Base-by-base conservation (phyloP, 2,888 invertebrate genomes). In the Cryptops parisi region DNA sequence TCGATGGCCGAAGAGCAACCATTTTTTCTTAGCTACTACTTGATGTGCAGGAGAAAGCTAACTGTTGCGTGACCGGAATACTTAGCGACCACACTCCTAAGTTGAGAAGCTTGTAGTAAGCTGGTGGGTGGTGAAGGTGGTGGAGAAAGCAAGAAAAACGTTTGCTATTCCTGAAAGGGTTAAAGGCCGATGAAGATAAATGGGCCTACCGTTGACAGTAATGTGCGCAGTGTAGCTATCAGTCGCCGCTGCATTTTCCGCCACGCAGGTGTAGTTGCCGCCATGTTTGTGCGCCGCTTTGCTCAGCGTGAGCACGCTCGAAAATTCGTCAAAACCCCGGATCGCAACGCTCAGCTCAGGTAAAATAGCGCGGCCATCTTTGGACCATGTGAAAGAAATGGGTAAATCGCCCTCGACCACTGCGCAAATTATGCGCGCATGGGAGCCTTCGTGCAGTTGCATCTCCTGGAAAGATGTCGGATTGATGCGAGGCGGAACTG, bases 401-500 rank as follows among this genome's bases (percentile, higher is more conserved):
- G 70, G 70, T 43, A 65, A 60, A 58, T 70, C 69, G 6, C 70
- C 61, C 41, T 61, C 59, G 47, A 57, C 54, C 22, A 61, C 55
- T 25, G 57, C 57, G 51, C 61, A 61, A 26, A 58, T 58, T 17
- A 61, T 54, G 40, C 59, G 59, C n/a, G 60, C 60, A 12, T 55
- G 43, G 21, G 58, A 57, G 38, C 61, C 60, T 38, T 58, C 60
- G 52, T 57, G 54, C 52, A 61, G 50, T 25, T 59, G 55, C n/a
- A 15, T 33, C 33, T 6, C 60, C 49, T 76, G 64, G 47, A 60
- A 60, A 12, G 58, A 56, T 67, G 81, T 77, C 46, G 79, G 79
- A 62, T 76, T 73, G 63, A 81, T 79, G 72, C 80, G 80, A 57
- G 81, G 80, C 61, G 78, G 75, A 67, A 80, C 80, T 81, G 72